Conservation (phyloP, 2,113 vertebrate species). For the Muntiacus reevesi region DNA sequence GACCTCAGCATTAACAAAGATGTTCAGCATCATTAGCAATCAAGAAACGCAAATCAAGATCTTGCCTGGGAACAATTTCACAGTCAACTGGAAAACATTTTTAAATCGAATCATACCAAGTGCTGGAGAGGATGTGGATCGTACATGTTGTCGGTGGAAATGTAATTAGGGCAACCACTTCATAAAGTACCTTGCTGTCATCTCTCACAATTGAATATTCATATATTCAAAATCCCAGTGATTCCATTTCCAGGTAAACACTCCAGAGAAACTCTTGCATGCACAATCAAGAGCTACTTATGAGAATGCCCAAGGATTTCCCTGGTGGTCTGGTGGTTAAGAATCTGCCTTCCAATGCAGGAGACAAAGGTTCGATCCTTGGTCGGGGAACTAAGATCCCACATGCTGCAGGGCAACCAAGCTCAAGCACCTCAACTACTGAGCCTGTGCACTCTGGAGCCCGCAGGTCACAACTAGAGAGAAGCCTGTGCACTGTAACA, state of each 20-base stretch:
- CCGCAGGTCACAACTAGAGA: not conserved
- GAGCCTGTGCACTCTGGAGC: not conserved
- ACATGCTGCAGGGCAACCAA: not conserved
- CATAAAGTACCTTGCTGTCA: not conserved
- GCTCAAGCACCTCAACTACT: not conserved
- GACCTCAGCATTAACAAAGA: not conserved
- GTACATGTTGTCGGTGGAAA: not conserved
- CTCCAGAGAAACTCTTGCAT: not conserved
- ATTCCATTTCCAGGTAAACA: not conserved
- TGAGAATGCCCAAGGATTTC: not conserved
- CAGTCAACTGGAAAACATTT: not conserved
- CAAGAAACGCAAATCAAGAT: not conserved
- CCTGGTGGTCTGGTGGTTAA: not conserved
- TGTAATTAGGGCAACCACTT: not conserved
- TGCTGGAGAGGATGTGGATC: not conserved
- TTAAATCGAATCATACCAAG: not conserved
- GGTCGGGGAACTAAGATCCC: not conserved
- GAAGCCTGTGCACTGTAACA: not conserved
- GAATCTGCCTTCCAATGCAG: not conserved
- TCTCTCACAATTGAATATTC: not conserved
- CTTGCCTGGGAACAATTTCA: not conserved
- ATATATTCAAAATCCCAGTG: not conserved
- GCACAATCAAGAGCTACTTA: not conserved
- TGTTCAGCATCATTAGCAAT: not conserved
- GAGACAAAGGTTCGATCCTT: not conserved